Percentiles rank a stretch among this genome's conserved stretches.
Evolutionary conservation across 2,113 vertebrate species (phyloP).

Genomic region (Ciconia maguari): DNA sequence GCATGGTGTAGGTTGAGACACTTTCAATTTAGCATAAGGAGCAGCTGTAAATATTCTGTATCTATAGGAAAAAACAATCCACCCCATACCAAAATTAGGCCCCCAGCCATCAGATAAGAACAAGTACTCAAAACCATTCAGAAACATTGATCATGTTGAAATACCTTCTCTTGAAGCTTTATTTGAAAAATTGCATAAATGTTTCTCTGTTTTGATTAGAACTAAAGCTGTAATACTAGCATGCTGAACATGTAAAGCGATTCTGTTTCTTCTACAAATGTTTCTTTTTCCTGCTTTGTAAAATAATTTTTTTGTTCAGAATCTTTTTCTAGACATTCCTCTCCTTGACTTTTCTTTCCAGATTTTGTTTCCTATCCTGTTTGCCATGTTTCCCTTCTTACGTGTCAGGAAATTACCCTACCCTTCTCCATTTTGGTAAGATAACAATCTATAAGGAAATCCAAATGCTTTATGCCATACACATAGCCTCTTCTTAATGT

Average conservation of each 20-base stretch:
- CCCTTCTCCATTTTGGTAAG: conserved; percentile 87
- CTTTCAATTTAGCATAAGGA: background rate
- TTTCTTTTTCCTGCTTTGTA: conserved; percentile 81
- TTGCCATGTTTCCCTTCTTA: conserved; percentile 87
- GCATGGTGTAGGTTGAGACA: background rate
- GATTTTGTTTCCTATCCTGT: conserved; percentile 89
- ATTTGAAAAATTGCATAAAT: background rate
- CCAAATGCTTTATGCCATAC: conserved; percentile 71
- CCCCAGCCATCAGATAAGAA: background rate
- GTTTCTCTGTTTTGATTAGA: background rate
- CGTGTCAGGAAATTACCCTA: conserved; percentile 84
- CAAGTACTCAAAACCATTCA: background rate
- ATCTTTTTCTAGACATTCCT: conserved; percentile 84
- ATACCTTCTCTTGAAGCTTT: background rate
- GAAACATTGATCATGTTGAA: background rate
- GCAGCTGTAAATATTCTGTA: background rate
- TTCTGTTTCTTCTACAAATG: conserved; percentile 76
- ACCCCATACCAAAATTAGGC: background rate
- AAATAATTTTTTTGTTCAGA: conserved; percentile 78
- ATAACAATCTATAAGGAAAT: conserved; percentile 77
- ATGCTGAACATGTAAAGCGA: conserved; percentile 54
- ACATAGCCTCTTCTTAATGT: conserved; percentile 52
- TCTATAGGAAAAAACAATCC: background rate
- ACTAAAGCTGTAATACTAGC: background rate
- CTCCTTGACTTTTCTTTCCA: conserved; percentile 87